Percentiles rank a stretch among this genome's conserved stretches.
Conservation (phyloP, 2,113 vertebrate genomes). For the Pyxicephalus adspersus region DNA sequence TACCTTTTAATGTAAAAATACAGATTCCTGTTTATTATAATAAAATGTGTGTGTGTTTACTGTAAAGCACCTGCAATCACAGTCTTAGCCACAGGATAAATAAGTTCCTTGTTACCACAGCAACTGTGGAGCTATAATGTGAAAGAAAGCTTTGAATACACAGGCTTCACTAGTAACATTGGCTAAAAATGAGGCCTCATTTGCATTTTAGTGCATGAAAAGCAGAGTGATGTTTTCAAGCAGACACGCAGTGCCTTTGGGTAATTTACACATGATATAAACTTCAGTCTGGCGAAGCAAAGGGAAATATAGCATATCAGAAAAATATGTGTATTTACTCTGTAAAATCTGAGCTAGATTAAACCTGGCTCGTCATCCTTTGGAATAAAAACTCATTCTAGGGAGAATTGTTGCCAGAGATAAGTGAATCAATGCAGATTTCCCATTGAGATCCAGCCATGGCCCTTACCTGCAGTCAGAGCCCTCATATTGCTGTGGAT, state of each 20-base stretch:
- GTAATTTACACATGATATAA: constrained; percentile 35
- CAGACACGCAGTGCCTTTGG: constrained; percentile 29
- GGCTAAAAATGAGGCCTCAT: constrained; percentile 47
- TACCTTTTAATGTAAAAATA: too few relatives aligned
- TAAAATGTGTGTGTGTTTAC: constrained; percentile 13
- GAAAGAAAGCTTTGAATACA: constrained; percentile 35
- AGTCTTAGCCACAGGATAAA: background rate
- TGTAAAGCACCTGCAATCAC: constrained; percentile 27
- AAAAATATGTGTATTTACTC: background rate
- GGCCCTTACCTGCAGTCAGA: too few relatives aligned
- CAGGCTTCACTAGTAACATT: constrained; percentile 20
- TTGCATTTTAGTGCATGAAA: constrained; percentile 47
- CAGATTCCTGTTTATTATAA: constrained; percentile 4
- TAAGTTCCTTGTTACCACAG: constrained; percentile 24
- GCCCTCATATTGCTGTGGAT: too few relatives aligned
- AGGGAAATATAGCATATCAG: background rate
- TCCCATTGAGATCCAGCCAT: too few relatives aligned
- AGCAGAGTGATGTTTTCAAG: constrained; percentile 40
- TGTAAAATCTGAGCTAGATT: background rate
- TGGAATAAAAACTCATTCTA: background rate
- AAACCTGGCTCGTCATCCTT: background rate
- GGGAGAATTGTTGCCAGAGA: background rate
- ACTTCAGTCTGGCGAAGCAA: constrained; percentile 25
- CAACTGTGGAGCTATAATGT: background rate
- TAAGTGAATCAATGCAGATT: too few relatives aligned